phyloP scores from a whole-genome alignment of 2,797 vertebrate genomes.

The Malacoctenus gilli region DNA sequence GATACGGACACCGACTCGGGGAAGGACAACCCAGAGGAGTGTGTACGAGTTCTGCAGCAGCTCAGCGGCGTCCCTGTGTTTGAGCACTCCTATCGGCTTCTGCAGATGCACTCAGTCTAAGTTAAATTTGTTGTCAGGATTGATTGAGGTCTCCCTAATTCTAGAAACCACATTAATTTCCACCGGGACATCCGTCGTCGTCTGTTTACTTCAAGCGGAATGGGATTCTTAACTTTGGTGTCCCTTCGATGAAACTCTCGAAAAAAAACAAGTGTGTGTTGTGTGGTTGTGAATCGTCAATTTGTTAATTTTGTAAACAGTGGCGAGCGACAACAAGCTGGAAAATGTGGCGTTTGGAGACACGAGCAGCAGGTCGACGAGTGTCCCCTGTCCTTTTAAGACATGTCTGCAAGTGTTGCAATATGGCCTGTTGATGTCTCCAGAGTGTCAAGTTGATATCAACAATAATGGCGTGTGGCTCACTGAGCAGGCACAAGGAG shows the following conservation, averaged over 20 bases:
- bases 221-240: slow-evolving; percentile 52
- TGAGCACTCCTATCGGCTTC: slow-evolving; percentile 73
- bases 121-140: slow-evolving; percentile 62
- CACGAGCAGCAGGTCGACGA: no score
- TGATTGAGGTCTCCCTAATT: slow-evolving; percentile 71
- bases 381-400: no score
- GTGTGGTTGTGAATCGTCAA: no score
- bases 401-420: no score
- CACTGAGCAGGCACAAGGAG: no score
- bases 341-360: no score
- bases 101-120: slow-evolving; percentile 63
- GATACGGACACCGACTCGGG: slow-evolving; percentile 47
- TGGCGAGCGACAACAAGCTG: no score
- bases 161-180: slow-evolving; percentile 66
- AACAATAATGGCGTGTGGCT: no score
- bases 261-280: slow-evolving; percentile 3
- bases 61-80: slow-evolving; percentile 57
- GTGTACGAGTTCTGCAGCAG: slow-evolving; percentile 61
- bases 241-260: slow-evolving; percentile 58
- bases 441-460: no score
- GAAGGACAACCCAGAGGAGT: slow-evolving; percentile 53
- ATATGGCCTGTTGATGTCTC: no score
- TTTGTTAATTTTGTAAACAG: no score
- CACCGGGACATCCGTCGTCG: slow-evolving; percentile 65
- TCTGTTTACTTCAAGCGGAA: slow-evolving; percentile 62